Evolutionary conservation across 2,888 invertebrate species (phyloP), one percentile per base, ranked within the genome.

Genomic region (Drosophila multiciliata): DNA sequence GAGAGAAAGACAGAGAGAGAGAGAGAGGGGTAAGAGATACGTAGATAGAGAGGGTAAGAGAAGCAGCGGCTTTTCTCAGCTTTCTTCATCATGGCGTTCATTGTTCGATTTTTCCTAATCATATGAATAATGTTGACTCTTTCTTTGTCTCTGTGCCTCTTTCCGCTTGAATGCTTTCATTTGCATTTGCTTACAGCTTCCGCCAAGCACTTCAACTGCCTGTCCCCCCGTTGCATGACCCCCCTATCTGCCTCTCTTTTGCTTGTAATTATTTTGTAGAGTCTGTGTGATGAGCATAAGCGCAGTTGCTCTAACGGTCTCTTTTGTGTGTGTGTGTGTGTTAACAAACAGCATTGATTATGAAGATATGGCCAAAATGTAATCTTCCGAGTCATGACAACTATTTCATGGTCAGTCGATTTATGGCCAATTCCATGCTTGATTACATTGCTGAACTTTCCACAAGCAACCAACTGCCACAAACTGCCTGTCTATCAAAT

Each of bases 21-120:
- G 11, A 65, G 40, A 49, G 6, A 26, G 33, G 33, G 53, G 23
- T 2, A 17, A 2, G 36, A 48, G 33, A 7, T 8, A 0, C 5
- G n/a, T n/a, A 4, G 32, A 26, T 11, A 23, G 45, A 23, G 42
- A 42, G 36, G 17, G 33, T 1, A 23, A 23, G 50, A 45, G 32
- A 26, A 12, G n/a, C 33, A 15, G 35, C 33, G 58, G 60, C 54
- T 62, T 59, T 60, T 58, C 66, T 80, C 73, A 78, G 82, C 82
- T 83, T 83, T 83, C 78, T 72, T 78, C 68, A 62, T 53, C 52
- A n/a, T 61, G 49, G 54, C 59, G 74, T 54, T 54, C 83, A 87
- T 86, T 86, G 87, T 86, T 86, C 87, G 86, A 87, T 85, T 87
- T 85, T 85, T 83, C 84, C 85, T 83, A 86, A 86, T 87, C 87